Percentiles rank a stretch among this genome's conserved stretches.
Conservation (phyloP, 2,888 invertebrate genomes). For the Limnephilus auricula region DNA sequence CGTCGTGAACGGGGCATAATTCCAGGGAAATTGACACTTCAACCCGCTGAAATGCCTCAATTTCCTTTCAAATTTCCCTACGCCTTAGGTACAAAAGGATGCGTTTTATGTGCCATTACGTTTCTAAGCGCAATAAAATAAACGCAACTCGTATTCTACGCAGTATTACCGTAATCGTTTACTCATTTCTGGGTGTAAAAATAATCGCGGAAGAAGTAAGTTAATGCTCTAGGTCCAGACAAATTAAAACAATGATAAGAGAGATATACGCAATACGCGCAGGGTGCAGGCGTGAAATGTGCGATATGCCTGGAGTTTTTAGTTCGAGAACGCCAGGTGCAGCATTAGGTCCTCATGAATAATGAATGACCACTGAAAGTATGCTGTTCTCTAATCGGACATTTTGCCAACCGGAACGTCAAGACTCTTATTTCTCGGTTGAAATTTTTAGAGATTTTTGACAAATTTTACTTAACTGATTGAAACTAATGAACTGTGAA, state of each 20-base stretch:
- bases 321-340: not conserved
- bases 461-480: too few species aligned
- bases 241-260: not conserved
- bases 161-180: not conserved
- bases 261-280: not conserved
- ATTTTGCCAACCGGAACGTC: too few species aligned
- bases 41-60: not conserved
- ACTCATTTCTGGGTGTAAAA: not conserved
- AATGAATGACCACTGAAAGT: too few species aligned
- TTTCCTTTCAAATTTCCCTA: slow-evolving; percentile 2
- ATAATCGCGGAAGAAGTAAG: not conserved
- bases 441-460: too few species aligned
- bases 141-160: not conserved
- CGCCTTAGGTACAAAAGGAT: not conserved
- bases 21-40: not conserved
- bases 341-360: too few species aligned
- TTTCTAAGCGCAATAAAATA: not conserved
- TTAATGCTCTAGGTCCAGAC: not conserved
- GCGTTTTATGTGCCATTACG: not conserved
- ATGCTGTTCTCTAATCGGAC: too few species aligned
- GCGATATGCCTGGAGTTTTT: not conserved
- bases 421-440: too few species aligned
- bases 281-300: too few species aligned
- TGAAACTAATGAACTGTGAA: too few species aligned
- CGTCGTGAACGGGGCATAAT: not conserved